Conservation (phyloP, 2,888 invertebrate genomes). For the Caradrina kadenii region DNA sequence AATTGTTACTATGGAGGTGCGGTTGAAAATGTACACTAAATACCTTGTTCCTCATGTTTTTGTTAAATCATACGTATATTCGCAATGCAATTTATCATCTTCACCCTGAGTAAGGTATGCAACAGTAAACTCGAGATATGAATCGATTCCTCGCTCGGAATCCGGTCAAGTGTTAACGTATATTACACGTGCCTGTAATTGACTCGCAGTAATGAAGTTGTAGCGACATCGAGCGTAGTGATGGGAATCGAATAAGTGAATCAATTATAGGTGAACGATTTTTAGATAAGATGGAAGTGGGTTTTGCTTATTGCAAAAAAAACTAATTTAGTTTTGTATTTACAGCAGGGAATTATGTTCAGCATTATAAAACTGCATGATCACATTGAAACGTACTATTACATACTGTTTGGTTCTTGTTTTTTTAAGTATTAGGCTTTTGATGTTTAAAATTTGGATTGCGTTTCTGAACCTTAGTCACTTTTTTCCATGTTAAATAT, state of each 20-base stretch:
- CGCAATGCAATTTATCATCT: constrained; percentile 4
- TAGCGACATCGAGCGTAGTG: constrained; percentile 59
- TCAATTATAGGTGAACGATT: constrained; percentile 33
- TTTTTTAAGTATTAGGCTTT: too few relatives aligned
- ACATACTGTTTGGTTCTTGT: too few relatives aligned
- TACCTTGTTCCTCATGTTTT: not conserved
- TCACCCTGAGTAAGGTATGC: constrained; percentile 38
- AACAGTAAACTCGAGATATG: constrained; percentile 53
- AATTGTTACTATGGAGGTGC: too few relatives aligned
- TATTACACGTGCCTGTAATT: constrained; percentile 75
- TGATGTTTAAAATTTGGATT: too few relatives aligned
- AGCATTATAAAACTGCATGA: too few relatives aligned
- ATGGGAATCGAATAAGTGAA: constrained; percentile 54
- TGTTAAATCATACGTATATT: not conserved
- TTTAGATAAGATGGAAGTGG: constrained; percentile 3
- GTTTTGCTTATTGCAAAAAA: not conserved
- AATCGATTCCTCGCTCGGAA: constrained; percentile 62
- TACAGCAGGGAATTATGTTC: too few relatives aligned
- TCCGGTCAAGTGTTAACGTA: constrained; percentile 73
- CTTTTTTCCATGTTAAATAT: too few relatives aligned
- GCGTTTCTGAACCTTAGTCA: too few relatives aligned
- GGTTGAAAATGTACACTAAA: too few relatives aligned
- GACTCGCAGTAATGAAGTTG: constrained; percentile 77
- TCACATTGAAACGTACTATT: too few relatives aligned
- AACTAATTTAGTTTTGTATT: not conserved